Percentiles rank a stretch among this genome's conserved stretches.
phyloP scores from a whole-genome alignment of 2,888 invertebrate genomes.

The Fragum fragum region DNA sequence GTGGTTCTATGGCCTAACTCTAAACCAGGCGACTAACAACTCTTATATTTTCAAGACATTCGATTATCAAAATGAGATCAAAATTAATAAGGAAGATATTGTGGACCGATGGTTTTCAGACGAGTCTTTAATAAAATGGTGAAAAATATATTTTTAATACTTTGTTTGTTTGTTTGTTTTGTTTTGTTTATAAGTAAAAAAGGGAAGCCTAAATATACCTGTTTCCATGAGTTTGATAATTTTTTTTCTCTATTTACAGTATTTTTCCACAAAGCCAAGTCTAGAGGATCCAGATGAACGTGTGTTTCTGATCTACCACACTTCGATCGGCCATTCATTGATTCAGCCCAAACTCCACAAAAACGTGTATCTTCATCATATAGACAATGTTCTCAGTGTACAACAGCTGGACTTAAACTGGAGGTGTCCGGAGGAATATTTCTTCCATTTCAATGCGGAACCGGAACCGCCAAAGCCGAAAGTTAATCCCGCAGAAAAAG shows the following conservation, averaged over 20 bases:
- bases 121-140: too few species aligned
- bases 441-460: conserved; percentile 60
- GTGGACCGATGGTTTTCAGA: too few species aligned
- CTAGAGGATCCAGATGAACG: conserved; percentile 52
- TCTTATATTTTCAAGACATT: too few species aligned
- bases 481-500: conserved; percentile 6
- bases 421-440: conserved; percentile 65
- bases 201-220: too few species aligned
- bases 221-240: too few species aligned
- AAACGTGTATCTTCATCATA: conserved; percentile 61
- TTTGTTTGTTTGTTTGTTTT: too few species aligned
- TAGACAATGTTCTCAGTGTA: conserved; percentile 55
- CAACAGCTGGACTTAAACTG: conserved; percentile 60
- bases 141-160: too few species aligned
- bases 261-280: conserved; percentile 36
- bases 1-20: neutral
- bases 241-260: conserved; percentile 47
- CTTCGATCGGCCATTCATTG: conserved; percentile 43
- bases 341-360: conserved; percentile 61
- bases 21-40: too few species aligned
- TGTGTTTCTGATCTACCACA: conserved; percentile 53
- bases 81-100: too few species aligned
- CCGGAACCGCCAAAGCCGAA: conserved; percentile 36
- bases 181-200: too few species aligned
- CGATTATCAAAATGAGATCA: too few species aligned